These are phyloP conservation scores for Gila robusta DNA, from an alignment of 2,797 vertebrate species.

Conservation along the genomic window DNA sequence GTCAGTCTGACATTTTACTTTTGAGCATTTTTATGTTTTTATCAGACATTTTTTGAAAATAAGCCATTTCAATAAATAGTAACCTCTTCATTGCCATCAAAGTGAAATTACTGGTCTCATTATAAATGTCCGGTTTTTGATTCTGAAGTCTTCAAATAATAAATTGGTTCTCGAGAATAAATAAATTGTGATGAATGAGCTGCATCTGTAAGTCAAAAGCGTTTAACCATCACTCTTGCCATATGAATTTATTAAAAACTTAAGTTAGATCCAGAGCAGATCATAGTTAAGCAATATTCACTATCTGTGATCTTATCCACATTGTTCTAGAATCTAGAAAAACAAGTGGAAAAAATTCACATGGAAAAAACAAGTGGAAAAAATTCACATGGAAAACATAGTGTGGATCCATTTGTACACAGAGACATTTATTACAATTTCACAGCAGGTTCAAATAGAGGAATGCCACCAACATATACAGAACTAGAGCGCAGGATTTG, in stretches of 20 bases:
- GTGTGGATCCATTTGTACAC: not conserved
- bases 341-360: not conserved
- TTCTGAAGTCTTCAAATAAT: not conserved
- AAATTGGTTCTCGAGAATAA: too few species aligned
- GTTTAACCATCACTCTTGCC: not conserved
- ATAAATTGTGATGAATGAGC: not conserved
- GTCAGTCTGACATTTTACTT: too few species aligned
- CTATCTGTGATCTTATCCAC: not conserved
- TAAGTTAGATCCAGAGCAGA: not conserved
- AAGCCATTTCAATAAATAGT: too few species aligned
- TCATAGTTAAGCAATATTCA: not conserved
- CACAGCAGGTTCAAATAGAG: slow-evolving; percentile 46
- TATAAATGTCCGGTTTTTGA: too few species aligned
- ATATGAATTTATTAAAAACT: not conserved
- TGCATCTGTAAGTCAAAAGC: not conserved
- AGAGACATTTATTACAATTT: slow-evolving; percentile 57
- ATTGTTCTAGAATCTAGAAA: not conserved
- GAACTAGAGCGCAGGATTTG: slow-evolving; percentile 13
- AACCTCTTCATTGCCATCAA: not conserved
- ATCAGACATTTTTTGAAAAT: too few species aligned
- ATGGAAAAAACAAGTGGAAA: too few species aligned
- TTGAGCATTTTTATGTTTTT: too few species aligned
- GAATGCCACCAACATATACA: slow-evolving; percentile 50
- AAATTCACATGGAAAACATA: not conserved
- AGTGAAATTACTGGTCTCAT: not conserved